These are phyloP conservation scores for Centropus unirufus DNA, from an alignment of 2,113 vertebrate species.

Conservation along the genomic window DNA sequence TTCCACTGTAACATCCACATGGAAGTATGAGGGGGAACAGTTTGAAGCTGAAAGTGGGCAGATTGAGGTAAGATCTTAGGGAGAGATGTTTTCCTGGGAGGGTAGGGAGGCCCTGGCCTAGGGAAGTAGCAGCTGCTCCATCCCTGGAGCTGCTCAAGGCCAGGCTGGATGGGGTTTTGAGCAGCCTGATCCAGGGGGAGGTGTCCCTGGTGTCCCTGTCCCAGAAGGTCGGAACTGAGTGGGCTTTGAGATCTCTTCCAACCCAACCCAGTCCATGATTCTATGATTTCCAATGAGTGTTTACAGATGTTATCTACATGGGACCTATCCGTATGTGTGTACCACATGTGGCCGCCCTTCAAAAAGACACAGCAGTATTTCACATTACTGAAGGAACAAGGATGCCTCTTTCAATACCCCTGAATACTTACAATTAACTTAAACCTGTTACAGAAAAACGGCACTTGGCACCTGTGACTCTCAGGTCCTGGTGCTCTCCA, in stretches of 20 bases:
- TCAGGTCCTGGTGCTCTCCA: background rate
- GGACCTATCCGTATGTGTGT: background rate
- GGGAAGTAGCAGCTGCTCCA: no score
- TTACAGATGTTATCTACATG: background rate
- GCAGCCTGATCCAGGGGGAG: no score
- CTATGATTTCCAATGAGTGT: background rate
- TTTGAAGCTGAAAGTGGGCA: no score
- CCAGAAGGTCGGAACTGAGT: no score
- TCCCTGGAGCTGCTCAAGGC: no score
- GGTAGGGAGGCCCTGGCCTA: no score
- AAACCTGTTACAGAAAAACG: background rate
- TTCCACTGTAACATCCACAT: conserved; percentile 23
- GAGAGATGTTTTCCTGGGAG: no score
- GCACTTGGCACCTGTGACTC: background rate
- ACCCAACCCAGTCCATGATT: no score
- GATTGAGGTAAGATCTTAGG: no score
- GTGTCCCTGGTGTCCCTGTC: no score
- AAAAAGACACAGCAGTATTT: background rate
- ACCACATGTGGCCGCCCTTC: background rate
- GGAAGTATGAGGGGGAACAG: background rate
- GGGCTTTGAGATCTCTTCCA: no score
- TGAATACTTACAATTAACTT: background rate
- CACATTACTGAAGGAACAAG: background rate
- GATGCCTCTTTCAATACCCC: background rate
- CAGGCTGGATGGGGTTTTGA: no score